Percentiles rank a stretch among this genome's conserved stretches.
phyloP scores from a whole-genome alignment of 1,140 invertebrate species.

The Diachasmimorpha longicaudata region DNA sequence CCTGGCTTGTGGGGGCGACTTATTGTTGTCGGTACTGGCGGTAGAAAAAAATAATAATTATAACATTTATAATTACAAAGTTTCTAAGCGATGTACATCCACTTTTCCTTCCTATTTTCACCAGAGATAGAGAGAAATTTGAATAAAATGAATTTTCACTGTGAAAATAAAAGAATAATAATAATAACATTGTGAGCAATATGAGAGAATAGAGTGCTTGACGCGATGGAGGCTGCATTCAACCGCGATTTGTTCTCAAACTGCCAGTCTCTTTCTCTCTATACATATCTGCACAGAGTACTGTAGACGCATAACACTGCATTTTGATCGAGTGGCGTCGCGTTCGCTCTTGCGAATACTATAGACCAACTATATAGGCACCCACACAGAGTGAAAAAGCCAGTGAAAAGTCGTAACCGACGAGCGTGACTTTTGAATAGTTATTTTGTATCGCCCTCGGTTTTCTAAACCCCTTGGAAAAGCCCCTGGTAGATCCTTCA shows the following conservation, averaged over 20 bases:
- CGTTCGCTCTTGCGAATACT: slow-evolving; percentile 1
- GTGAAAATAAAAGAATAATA: background rate
- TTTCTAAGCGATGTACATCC: background rate
- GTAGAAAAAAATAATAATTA: background rate
- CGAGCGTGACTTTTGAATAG: slow-evolving; percentile 26
- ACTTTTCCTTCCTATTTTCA: background rate
- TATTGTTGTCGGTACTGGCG: background rate
- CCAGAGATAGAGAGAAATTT: background rate
- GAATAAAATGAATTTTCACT: background rate
- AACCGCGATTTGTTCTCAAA: slow-evolving; percentile 3
- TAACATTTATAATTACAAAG: background rate
- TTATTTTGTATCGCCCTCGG: slow-evolving; percentile 8
- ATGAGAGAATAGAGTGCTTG: background rate
- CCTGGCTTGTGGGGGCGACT: background rate
- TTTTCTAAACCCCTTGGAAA: slow-evolving; percentile 1
- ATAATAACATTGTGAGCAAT: background rate
- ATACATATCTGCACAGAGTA: background rate
- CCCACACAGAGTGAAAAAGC: background rate
- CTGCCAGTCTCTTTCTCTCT: background rate
- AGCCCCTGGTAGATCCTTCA: no score
- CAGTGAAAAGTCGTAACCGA: slow-evolving; percentile 17
- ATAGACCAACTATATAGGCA: background rate
- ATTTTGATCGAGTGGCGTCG: slow-evolving; percentile 5
- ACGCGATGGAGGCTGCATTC: background rate
- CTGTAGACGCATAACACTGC: background rate